A percentile compares a stretch with the other conserved stretches of the same genome.
Evolutionary conservation across 1,140 invertebrate species (phyloP).

Genomic region (Danaus melanippus): DNA sequence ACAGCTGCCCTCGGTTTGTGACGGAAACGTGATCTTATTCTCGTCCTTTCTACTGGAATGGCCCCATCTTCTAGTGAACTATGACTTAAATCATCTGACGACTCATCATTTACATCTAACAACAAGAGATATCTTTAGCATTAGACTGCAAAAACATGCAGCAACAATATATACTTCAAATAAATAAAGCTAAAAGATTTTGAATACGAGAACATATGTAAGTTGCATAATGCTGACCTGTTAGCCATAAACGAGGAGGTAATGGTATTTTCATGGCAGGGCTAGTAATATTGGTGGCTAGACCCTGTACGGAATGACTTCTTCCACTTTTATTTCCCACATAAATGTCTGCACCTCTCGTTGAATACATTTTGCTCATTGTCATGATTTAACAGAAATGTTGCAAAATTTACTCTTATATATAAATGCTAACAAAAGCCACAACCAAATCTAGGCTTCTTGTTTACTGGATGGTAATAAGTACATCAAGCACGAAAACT

Average conservation of each 20-base stretch:
- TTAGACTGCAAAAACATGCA: neutral
- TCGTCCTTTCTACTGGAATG: constrained; percentile 38
- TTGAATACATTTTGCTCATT: constrained; percentile 42
- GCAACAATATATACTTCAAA: neutral
- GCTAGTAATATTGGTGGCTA: constrained; percentile 38
- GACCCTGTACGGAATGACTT: constrained; percentile 60
- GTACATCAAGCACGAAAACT: constrained; percentile 28
- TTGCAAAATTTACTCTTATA: constrained; percentile 29
- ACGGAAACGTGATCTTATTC: constrained; percentile 50
- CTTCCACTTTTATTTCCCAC: constrained; percentile 32
- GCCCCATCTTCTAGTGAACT: constrained; percentile 41
- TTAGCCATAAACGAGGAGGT: constrained; percentile 61
- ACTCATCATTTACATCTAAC: constrained; percentile 59
- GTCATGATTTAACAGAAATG: constrained; percentile 27
- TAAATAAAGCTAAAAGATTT: constrained; percentile 2
- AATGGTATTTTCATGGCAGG: constrained; percentile 62
- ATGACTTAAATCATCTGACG: constrained; percentile 48
- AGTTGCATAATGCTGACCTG: constrained; percentile 47
- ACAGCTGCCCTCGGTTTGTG: constrained; percentile 39
- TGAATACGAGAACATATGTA: constrained; percentile 24
- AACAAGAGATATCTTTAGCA: constrained; percentile 1
- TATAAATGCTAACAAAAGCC: constrained; percentile 32
- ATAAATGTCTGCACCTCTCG: constrained; percentile 20
- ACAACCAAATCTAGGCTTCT: constrained; percentile 36
- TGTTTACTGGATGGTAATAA: constrained; percentile 20